Base-by-base conservation (phyloP, 2,888 invertebrate species). In the Rhamphomyia laevipes region DNA sequence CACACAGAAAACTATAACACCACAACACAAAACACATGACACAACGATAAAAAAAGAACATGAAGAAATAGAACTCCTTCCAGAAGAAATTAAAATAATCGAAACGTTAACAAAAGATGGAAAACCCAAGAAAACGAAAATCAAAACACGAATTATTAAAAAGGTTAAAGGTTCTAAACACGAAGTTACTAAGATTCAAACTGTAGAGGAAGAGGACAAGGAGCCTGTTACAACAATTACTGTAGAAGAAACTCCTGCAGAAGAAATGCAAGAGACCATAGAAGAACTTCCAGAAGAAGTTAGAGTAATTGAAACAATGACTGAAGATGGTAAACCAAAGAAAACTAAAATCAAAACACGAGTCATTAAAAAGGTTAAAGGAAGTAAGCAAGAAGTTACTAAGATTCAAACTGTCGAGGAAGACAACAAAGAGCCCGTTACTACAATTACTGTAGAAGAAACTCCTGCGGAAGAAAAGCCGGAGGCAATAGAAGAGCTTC, bases 21-120 rank as follows among this genome's bases (percentile, higher is more conserved):
- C 62, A 58, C 61, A 63, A 64, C 67, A 73, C 61, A 66, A 65
- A 55, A 65, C 60, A 67, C 72, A 65, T 67, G 68, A 62, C 56
- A 55, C 55, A 51, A 9, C 41, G n/a, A 31, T 56, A 31, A 47
- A 56, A 35, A 38, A 49, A 42, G 45, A 45, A 6, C 35, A 44
- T 33, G 46, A 49, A 51, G 42, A 47, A 21, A 50, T 59, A 27
- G 49, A 51, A 37, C 56, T 55, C 42, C 41, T 53, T 40, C 51
- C 55, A 15, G 55, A 60, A 33, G 51, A 55, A 43, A 50, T 69
- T 43, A 47, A 46, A 15, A 59, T 73, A 3, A 66, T 69, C 3
- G 73, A 74, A 61, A 67, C 65, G 23, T 47, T 57, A 9, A 54
- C 53, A 37, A 50, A 57, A 55, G 10, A 54, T 43, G 45, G 53